Evolutionary conservation across 2,797 vertebrate genomes (phyloP), one percentile per base, ranked within the genome.

Genomic region (Meda fulgida): DNA sequence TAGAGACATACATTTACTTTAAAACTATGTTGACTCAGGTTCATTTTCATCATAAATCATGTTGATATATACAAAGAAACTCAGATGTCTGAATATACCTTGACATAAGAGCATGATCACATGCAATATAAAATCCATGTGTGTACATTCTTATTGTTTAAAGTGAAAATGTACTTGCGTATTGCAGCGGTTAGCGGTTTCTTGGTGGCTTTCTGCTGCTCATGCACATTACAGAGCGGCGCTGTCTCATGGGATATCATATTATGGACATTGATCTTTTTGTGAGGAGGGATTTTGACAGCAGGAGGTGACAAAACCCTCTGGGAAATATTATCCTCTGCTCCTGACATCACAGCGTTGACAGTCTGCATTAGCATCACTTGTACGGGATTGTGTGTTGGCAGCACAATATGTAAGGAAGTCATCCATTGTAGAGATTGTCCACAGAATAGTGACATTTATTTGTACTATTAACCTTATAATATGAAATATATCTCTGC

Each of bases 331-430:
- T 71, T 38, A 79, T 84, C 66, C 78, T 67, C 53, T 80, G 84
- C 23, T 84, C 85, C 86, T 87, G 69, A 76, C 81, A 89, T 88
- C 85, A 85, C 73, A 76, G 85, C 69, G 38, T 80, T 90, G 89
- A 87, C 89, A 88, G 78, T 80, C 46, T 84, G 78, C 79, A 91
- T 92, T 89, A 89, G 72, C 86, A 73, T 88, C 85, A 83, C 36
- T 36, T 60, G 65, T 3, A 18, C 78, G 18, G 34, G 16, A 36
- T 46, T 18, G 29, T 75, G 31, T 40, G 79, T 36, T 71, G 84
- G 85, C 58, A 78, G 48, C 72, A 36, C 53, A 55, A 76, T 80
- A 34, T 77, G 86, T 69, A 84, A 43, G 36, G 77, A 34, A 58
- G 29, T 69, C 34, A 77, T 48, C 46, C 71, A 19, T 81, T 38